phyloP scores from a whole-genome alignment of 2,113 vertebrate species.

The Melanocharis versteri region DNA sequence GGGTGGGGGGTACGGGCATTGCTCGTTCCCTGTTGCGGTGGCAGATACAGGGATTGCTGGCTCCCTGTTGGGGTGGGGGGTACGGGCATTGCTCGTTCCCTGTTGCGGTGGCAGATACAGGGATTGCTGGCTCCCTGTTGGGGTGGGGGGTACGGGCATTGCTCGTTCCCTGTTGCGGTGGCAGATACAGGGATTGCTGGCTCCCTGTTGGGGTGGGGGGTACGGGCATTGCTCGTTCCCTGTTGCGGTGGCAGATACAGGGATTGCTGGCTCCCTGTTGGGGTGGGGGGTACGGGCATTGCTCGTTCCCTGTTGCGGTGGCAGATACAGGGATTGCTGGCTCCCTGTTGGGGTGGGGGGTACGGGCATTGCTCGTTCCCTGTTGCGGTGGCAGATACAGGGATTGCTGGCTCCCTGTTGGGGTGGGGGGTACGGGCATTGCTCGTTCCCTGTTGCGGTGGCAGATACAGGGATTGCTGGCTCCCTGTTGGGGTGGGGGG shows the following conservation, averaged over 20 bases:
- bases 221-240: neutral
- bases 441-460: too few relatives aligned
- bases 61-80: neutral
- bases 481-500: accelerated
- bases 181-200: neutral
- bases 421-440: accelerated
- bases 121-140: accelerated
- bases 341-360: neutral
- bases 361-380: neutral
- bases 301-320: neutral
- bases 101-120: neutral
- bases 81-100: neutral
- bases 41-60: neutral
- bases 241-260: neutral
- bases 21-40: neutral
- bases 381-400: neutral
- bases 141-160: neutral
- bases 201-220: neutral
- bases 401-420: neutral
- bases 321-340: neutral
- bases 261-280: accelerated
- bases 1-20: neutral
- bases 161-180: neutral
- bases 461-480: accelerated
- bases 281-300: neutral